A percentile compares a stretch with the other conserved stretches of the same genome.
phyloP scores from a whole-genome alignment of 2,113 vertebrate species.

The Prunella fulvescens region DNA sequence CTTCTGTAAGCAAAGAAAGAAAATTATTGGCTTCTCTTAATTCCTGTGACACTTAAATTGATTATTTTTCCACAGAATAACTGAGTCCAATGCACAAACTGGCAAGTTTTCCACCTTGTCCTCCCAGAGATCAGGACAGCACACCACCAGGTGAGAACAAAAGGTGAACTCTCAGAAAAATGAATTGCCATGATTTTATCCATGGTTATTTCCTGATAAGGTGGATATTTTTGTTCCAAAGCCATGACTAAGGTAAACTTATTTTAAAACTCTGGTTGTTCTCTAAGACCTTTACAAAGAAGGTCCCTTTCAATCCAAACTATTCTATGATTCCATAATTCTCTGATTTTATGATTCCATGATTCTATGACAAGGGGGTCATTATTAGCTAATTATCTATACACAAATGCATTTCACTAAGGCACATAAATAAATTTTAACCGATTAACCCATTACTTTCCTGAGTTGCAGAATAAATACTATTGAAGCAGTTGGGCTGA shows the following conservation, averaged over 20 bases:
- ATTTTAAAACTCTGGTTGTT: not conserved
- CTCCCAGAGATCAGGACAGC: not conserved
- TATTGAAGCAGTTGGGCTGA: not conserved
- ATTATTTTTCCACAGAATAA: not conserved
- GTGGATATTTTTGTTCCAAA: not conserved
- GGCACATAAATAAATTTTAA: not conserved
- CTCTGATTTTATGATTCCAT: not conserved
- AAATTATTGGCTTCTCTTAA: not conserved
- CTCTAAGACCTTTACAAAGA: not conserved
- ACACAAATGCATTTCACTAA: not conserved
- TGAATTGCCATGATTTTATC: not conserved
- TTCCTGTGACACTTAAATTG: not conserved
- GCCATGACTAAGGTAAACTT: not conserved
- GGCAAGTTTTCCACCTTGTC: not conserved
- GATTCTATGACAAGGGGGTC: not conserved
- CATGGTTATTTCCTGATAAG: not conserved
- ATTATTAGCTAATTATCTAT: not conserved
- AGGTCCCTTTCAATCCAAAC: not conserved
- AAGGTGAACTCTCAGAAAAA: not conserved
- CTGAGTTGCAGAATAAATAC: not conserved
- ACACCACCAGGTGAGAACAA: not conserved
- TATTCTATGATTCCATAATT: not conserved
- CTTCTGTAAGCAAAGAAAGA: not conserved
- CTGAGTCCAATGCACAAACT: not conserved
- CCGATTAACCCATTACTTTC: not conserved